phyloP scores from a whole-genome alignment of 2,797 vertebrate species.

The Acrossocheilus fasciatus region DNA sequence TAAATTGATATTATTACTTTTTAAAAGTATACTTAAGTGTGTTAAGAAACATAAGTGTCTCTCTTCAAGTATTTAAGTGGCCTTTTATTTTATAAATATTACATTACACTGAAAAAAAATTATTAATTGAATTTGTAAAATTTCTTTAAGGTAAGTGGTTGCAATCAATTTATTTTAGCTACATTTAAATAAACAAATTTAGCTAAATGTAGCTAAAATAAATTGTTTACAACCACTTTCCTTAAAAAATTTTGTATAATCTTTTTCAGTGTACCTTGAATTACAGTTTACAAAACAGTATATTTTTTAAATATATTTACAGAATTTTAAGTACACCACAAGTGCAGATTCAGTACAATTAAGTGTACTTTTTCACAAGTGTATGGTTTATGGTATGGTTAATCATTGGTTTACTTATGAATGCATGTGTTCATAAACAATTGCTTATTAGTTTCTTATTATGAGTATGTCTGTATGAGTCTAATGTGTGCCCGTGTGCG shows the following conservation, averaged over 20 bases:
- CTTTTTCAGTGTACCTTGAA: too few species aligned
- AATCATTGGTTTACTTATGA: neutral
- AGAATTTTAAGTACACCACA: neutral
- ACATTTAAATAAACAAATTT: too few species aligned
- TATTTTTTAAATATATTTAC: neutral
- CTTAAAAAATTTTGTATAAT: too few species aligned
- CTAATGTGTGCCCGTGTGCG: constrained; percentile 45
- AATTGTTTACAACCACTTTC: too few species aligned
- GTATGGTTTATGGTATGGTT: neutral
- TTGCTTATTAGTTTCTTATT: neutral
- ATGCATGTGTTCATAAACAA: neutral
- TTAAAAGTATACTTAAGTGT: neutral
- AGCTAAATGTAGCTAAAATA: too few species aligned
- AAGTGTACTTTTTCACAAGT: neutral
- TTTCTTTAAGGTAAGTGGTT: too few species aligned
- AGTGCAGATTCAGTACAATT: neutral
- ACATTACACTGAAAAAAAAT: neutral
- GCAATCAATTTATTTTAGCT: too few species aligned
- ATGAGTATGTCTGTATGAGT: neutral
- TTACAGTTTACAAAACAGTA: too few species aligned
- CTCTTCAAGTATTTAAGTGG: neutral
- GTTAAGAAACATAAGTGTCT: neutral
- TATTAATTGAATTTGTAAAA: too few species aligned
- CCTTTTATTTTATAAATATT: neutral
- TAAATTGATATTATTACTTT: neutral